Conservation (phyloP, 2,113 vertebrate genomes). For the Nipponia nippon region DNA sequence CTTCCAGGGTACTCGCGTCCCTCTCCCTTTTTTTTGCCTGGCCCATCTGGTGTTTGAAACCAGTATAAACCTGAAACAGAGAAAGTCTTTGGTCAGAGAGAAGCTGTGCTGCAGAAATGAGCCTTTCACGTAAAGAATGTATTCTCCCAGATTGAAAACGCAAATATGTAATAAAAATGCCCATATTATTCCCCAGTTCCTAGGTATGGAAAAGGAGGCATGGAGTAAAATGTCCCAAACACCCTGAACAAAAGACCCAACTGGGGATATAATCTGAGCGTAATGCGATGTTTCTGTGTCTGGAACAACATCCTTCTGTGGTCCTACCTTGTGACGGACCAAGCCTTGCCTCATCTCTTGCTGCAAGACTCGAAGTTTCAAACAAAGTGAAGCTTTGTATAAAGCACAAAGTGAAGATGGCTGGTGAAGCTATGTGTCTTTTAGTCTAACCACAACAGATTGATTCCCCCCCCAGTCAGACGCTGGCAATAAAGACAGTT, state of each 20-base stretch:
- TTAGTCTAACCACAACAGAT: neutral
- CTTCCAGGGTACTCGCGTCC: neutral
- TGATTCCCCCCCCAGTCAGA: neutral
- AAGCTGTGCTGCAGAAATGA: neutral
- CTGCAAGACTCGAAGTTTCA: neutral
- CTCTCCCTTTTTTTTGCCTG: neutral
- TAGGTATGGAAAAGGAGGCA: neutral
- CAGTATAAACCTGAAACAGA: neutral
- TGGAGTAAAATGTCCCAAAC: neutral
- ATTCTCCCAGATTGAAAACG: neutral
- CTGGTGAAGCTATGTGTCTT: neutral
- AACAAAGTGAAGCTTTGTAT: constrained; percentile 7
- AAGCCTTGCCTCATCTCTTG: neutral
- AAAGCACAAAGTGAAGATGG: neutral
- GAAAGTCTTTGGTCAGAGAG: neutral
- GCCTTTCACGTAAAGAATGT: neutral
- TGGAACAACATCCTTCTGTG: neutral
- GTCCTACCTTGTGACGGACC: neutral
- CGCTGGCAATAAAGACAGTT: neutral
- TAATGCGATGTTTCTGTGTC: neutral
- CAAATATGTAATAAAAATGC: neutral
- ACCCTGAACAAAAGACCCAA: neutral
- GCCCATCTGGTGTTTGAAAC: neutral
- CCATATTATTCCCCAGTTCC: neutral
- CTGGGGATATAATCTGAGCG: fast-evolving